Evolutionary conservation across 2,113 vertebrate genomes (phyloP).

Genomic region (Alosa alosa): DNA sequence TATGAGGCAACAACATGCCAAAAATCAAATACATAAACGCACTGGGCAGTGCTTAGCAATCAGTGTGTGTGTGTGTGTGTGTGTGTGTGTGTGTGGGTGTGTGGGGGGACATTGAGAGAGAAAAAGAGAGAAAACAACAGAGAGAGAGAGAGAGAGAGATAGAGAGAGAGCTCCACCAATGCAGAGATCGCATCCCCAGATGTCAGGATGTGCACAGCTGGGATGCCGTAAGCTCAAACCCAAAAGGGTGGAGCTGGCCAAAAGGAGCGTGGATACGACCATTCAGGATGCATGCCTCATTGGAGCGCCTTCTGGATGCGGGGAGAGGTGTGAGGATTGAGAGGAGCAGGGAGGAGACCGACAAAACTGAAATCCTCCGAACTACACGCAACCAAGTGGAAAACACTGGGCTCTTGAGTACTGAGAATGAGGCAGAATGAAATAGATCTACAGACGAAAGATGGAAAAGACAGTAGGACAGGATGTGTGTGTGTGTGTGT

Average conservation of each 20-base stretch:
- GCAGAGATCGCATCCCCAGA: not conserved
- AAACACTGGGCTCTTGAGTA: not conserved
- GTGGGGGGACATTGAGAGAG: not conserved
- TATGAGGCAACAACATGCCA: not conserved
- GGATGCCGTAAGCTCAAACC: not conserved
- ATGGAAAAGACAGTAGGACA: not conserved
- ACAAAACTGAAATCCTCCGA: not conserved
- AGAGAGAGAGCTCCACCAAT: not conserved
- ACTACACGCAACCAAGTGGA: not conserved
- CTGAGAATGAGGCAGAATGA: not conserved
- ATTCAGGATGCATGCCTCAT: constrained; percentile 18
- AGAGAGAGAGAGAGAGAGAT: not conserved
- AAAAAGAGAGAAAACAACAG: not conserved
- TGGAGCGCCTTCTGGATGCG: not conserved
- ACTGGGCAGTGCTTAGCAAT: not conserved
- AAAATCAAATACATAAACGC: not conserved
- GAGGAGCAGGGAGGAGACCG: not conserved
- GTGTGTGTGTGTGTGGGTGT: too few relatives aligned
- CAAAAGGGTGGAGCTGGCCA: not conserved
- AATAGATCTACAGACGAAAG: not conserved
- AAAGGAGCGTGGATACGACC: not conserved
- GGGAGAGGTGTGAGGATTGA: not conserved
- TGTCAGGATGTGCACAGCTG: not conserved
- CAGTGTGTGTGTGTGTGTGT: not conserved
- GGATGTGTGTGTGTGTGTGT: not conserved